Percentiles rank a stretch among this genome's conserved stretches.
These are phyloP conservation scores for Hirtodrosophila histrioides DNA, from an alignment of 2,888 invertebrate genomes.

Conservation along the genomic window DNA sequence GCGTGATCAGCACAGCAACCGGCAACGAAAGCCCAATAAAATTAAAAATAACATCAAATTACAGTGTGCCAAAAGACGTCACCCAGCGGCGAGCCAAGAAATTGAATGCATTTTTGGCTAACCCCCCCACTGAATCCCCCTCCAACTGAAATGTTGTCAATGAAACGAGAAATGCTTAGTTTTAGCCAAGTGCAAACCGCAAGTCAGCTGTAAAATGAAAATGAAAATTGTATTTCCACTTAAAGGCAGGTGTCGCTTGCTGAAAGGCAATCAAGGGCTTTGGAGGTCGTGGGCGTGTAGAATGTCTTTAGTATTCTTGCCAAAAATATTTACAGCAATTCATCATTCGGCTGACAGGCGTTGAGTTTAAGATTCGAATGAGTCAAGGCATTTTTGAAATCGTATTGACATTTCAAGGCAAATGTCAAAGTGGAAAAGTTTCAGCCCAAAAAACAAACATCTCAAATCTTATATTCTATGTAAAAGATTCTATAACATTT, in stretches of 20 bases:
- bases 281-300: too few relatives aligned
- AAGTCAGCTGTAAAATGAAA: slow-evolving; percentile 43
- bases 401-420: too few relatives aligned
- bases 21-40: slow-evolving; percentile 33
- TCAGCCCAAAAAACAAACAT: too few relatives aligned
- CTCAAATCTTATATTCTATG: too few relatives aligned
- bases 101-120: slow-evolving; percentile 34
- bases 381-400: too few relatives aligned
- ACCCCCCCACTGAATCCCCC: too few relatives aligned
- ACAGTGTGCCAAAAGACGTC: slow-evolving; percentile 64
- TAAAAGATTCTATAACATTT: too few relatives aligned
- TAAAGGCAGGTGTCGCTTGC: slow-evolving; percentile 31
- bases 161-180: slow-evolving; percentile 32
- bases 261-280: background rate
- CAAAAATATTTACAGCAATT: background rate
- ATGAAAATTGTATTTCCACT: slow-evolving; percentile 38
- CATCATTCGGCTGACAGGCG: too few relatives aligned
- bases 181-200: slow-evolving; percentile 23
- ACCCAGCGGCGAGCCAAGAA: slow-evolving; percentile 47
- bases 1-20: slow-evolving; percentile 46
- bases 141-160: slow-evolving; percentile 44
- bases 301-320: background rate
- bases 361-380: too few relatives aligned
- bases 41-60: slow-evolving; percentile 54
- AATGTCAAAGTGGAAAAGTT: too few relatives aligned